phyloP scores from a whole-genome alignment of 2,888 invertebrate genomes.

The Entomobrya multifasciata region DNA sequence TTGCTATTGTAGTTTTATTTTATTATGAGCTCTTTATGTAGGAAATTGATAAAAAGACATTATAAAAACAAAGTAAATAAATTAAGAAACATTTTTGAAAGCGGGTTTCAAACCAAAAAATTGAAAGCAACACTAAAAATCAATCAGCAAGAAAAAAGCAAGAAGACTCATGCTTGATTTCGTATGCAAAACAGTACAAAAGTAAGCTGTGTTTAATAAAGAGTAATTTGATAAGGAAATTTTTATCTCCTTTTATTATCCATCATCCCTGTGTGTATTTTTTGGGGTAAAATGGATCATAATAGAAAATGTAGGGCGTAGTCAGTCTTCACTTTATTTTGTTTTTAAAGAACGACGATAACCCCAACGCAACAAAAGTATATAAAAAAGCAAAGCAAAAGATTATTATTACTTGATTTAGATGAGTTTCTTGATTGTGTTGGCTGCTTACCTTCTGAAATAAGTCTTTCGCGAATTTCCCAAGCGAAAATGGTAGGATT shows the following conservation, averaged over 20 bases:
- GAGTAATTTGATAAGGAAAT: neutral
- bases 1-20: too few relatives aligned
- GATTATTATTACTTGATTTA: too few relatives aligned
- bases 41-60: too few relatives aligned
- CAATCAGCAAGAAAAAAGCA: slow-evolving; percentile 47
- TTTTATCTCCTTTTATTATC: neutral
- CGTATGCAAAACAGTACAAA: slow-evolving; percentile 14
- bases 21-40: too few relatives aligned
- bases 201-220: neutral
- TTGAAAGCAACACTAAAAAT: slow-evolving; percentile 65
- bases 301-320: slow-evolving; percentile 38
- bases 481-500: slow-evolving; percentile 99
- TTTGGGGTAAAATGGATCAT: neutral
- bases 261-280: neutral
- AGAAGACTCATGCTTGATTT: slow-evolving; percentile 46
- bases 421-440: neutral
- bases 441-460: slow-evolving; percentile 91
- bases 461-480: slow-evolving; percentile 98
- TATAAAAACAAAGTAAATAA: too few relatives aligned
- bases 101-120: neutral
- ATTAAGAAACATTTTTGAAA: neutral
- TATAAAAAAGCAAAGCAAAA: too few relatives aligned
- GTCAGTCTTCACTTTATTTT: slow-evolving; percentile 29
- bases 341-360: neutral
- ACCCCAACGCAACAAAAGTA: too few relatives aligned